phyloP scores from a whole-genome alignment of 2,113 vertebrate species.

The Eurystomus gularis region DNA sequence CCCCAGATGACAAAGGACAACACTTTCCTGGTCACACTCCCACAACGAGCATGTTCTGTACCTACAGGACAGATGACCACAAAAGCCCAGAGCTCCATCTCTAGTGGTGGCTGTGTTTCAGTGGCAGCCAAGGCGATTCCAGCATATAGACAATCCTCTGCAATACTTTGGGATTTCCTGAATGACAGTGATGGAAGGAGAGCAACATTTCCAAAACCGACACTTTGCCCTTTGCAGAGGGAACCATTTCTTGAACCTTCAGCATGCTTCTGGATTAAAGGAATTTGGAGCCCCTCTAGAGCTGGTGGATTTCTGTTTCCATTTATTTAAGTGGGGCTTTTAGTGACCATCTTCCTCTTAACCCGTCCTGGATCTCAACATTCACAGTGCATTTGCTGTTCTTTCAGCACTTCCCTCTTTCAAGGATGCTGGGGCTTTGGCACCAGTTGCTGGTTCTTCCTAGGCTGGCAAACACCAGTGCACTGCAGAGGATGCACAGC shows the following conservation, averaged over 20 bases:
- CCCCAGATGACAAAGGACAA: accelerated
- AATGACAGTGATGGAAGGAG: not conserved
- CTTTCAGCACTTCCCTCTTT: not conserved
- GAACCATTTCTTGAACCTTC: not conserved
- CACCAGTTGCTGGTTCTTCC: not conserved
- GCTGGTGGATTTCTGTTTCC: not conserved
- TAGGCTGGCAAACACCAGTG: not conserved
- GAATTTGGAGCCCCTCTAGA: not conserved
- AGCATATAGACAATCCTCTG: not conserved
- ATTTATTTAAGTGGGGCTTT: not conserved
- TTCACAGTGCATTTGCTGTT: not conserved
- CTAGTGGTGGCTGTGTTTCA: not conserved
- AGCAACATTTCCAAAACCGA: not conserved
- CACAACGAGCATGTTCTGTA: not conserved
- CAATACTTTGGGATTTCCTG: not conserved
- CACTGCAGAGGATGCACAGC: not conserved
- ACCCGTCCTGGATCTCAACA: not conserved
- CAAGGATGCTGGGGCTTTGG: not conserved
- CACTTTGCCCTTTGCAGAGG: not conserved
- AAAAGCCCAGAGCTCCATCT: not conserved
- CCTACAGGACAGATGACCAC: not conserved
- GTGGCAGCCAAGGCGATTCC: not conserved
- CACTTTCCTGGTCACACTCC: not conserved
- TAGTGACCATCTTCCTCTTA: not conserved
- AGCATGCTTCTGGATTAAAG: not conserved